These are phyloP conservation scores for Odocoileus virginianus DNA, from an alignment of 2,113 vertebrate species.

Conservation along the genomic window DNA sequence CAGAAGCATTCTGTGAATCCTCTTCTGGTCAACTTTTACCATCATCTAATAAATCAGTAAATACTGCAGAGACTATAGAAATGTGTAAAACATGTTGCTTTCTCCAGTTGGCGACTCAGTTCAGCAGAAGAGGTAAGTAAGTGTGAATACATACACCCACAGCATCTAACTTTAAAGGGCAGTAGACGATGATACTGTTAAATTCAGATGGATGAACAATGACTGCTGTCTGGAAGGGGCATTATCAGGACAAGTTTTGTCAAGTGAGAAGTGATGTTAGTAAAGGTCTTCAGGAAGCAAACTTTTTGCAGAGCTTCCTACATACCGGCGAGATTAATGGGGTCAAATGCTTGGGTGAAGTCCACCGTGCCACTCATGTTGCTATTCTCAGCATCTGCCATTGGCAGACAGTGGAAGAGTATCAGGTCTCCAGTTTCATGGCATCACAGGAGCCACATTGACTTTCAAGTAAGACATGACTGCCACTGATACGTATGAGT, in stretches of 20 bases:
- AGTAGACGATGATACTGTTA: neutral
- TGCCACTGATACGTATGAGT: neutral
- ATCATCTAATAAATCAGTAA: neutral
- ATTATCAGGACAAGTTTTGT: neutral
- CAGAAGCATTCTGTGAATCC: neutral
- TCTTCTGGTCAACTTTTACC: neutral
- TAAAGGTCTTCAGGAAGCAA: neutral
- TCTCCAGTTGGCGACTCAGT: neutral
- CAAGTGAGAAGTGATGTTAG: neutral
- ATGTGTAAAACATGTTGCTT: neutral
- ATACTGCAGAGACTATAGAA: neutral
- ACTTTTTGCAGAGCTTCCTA: neutral
- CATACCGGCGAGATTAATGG: neutral
- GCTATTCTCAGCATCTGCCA: constrained; percentile 32
- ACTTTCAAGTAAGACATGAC: neutral
- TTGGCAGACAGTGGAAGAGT: neutral
- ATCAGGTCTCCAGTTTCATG: constrained; percentile 26
- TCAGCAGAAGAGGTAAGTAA: neutral
- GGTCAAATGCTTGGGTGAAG: constrained; percentile 26
- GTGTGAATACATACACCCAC: accelerated
- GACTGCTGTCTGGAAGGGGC: neutral
- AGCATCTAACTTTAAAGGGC: neutral
- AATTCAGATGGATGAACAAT: neutral
- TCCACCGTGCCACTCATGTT: neutral
- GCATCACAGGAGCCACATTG: neutral